Evolutionary conservation across 2,797 vertebrate species (phyloP).

Genomic region (Poeciliopsis turneri): DNA sequence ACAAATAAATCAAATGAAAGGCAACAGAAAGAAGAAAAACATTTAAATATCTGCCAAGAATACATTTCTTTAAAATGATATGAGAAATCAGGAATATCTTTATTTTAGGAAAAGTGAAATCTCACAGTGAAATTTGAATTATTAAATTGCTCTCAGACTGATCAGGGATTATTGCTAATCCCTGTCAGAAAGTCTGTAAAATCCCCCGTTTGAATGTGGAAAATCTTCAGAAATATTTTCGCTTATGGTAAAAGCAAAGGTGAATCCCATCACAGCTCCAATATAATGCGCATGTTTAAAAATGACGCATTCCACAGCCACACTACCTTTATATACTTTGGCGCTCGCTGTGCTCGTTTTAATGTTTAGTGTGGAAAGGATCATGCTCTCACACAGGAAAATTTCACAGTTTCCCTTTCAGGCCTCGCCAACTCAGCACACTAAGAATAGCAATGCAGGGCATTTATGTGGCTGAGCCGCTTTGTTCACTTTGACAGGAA

Average conservation of each 20-base stretch:
- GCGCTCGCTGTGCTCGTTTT: background rate
- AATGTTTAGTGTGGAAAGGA: background rate
- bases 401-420: background rate
- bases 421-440: background rate
- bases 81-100: background rate
- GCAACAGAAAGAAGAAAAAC: too few relatives aligned
- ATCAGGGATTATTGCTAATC: background rate
- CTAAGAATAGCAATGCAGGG: background rate
- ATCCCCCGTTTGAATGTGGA: background rate
- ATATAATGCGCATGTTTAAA: background rate
- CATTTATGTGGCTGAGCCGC: background rate
- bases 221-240: background rate
- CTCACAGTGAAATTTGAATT: background rate
- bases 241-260: background rate
- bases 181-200: background rate
- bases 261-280: background rate
- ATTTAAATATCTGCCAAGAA: too few relatives aligned
- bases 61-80: background rate
- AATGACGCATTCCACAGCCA: background rate
- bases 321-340: background rate
- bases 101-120: background rate
- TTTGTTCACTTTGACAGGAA: conserved; percentile 2
- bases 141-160: background rate
- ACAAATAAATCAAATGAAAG: too few relatives aligned
- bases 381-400: background rate